These are phyloP conservation scores for Xenus cinereus DNA, from an alignment of 2,113 vertebrate genomes.

Conservation along the genomic window DNA sequence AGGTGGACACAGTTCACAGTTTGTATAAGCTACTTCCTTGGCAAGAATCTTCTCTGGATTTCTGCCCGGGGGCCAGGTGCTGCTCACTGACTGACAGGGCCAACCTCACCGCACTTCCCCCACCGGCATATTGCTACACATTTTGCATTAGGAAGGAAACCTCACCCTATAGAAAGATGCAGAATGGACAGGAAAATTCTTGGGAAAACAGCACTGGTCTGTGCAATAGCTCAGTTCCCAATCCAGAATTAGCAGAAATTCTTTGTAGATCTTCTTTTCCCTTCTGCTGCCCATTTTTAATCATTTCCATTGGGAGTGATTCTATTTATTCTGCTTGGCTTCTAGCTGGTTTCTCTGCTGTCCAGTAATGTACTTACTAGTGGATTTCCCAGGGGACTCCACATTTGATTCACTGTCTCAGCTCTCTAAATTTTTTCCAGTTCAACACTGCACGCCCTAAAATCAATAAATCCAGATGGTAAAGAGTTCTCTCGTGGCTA, in stretches of 20 bases:
- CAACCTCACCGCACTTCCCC: background rate
- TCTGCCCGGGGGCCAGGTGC: conserved; percentile 53
- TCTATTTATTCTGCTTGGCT: conserved; percentile 5
- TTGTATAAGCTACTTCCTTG: conserved; percentile 50
- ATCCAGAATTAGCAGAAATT: background rate
- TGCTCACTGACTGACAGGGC: background rate
- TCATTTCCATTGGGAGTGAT: background rate
- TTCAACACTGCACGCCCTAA: background rate
- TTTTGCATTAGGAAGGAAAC: background rate
- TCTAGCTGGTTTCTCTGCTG: background rate
- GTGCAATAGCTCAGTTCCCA: background rate
- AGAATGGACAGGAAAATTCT: background rate
- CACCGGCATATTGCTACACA: background rate
- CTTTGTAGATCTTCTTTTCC: background rate
- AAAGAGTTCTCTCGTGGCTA: background rate
- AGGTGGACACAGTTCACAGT: conserved; percentile 52
- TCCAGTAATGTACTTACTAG: conserved; percentile 1
- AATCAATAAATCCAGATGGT: conserved; percentile 13
- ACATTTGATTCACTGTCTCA: conserved; percentile 3
- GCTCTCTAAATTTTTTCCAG: background rate
- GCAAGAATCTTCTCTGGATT: conserved; percentile 29
- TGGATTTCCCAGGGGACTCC: background rate
- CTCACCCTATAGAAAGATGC: background rate
- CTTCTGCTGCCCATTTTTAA: conserved; percentile 10
- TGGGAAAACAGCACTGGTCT: background rate